Base-by-base conservation (phyloP, 2,888 invertebrate species). In the Chironomus riparius region DNA sequence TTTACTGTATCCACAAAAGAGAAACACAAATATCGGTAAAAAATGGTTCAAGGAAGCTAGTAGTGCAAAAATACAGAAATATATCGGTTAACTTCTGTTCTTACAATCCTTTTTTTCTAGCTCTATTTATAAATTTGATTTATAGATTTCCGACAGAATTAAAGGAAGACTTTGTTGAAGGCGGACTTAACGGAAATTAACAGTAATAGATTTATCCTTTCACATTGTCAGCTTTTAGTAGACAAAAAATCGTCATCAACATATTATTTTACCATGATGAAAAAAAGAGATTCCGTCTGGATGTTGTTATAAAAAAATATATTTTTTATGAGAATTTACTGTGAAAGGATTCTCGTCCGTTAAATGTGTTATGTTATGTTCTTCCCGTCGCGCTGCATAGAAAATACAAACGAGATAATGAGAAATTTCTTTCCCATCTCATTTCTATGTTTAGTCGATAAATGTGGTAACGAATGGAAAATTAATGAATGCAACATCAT, bases 401-500 rank as follows among this genome's bases (percentile, higher is more conserved):
- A 38, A 38, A 38, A 38, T 38, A 72, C 61, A 72, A 72, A 74
- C 13, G 72, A 47, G 62, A 62, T 73, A 73, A 73, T 62, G 71
- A 71, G 38, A 38, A 28, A 38, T 38, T 38, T 38, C 10, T 38
- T 38, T 38, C 38, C 10, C 22, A 24, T 48, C 71, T 71, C 24
- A n/a, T 18, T 65, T 74, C 38, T 56, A 15, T 74, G 47, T 47
- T 48, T 74, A 24, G 3, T 68, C 68, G 50, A 65, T 74, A 68
- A 68, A 62, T 76, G 21, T 68, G 50, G 69, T 47, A 47, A 47
- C 62, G 69, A 76, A 69, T 48, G 68, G 47, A 76, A 76, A 76
- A 76, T 69, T 76, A 76, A 76, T 76, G 76, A 69, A 69, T 56
- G 56, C 56, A 56, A 18, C 56, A 56, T 18, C 56, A 56, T 56